These are phyloP conservation scores for Talpa occidentalis DNA, from an alignment of 2,113 vertebrate genomes.

Conservation along the genomic window DNA sequence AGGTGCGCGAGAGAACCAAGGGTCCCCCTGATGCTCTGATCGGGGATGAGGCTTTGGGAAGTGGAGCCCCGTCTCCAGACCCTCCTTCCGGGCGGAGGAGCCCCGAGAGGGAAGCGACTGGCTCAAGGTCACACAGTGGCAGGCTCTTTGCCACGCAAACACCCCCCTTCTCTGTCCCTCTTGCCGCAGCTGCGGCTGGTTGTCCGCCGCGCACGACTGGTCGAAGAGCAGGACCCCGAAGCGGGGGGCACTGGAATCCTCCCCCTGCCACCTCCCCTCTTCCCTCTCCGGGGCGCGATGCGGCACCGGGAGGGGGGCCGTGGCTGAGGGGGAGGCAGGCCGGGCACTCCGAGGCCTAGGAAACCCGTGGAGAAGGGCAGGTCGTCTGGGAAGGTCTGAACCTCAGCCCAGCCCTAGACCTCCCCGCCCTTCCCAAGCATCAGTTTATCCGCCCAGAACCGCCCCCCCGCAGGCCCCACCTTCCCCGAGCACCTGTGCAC, in stretches of 20 bases:
- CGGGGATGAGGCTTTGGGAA: neutral
- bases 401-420: neutral
- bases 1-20: neutral
- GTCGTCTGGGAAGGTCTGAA: neutral
- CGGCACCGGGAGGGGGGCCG: neutral
- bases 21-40: neutral
- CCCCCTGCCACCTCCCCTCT: neutral
- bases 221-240: neutral
- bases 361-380: neutral
- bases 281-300: neutral
- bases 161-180: neutral
- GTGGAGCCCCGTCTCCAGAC: neutral
- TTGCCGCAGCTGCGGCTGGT: neutral
- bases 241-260: too few species aligned
- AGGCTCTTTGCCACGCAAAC: neutral
- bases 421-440: neutral
- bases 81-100: neutral
- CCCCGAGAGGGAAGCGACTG: conserved; percentile 49
- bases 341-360: neutral
- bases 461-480: neutral
- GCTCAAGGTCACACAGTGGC: conserved; percentile 65
- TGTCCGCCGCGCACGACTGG: neutral
- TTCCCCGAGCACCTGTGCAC: neutral
- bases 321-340: neutral
- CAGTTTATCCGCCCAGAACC: neutral